phyloP scores from a whole-genome alignment of 2,797 vertebrate species.

The Cirrhinus mrigala region DNA sequence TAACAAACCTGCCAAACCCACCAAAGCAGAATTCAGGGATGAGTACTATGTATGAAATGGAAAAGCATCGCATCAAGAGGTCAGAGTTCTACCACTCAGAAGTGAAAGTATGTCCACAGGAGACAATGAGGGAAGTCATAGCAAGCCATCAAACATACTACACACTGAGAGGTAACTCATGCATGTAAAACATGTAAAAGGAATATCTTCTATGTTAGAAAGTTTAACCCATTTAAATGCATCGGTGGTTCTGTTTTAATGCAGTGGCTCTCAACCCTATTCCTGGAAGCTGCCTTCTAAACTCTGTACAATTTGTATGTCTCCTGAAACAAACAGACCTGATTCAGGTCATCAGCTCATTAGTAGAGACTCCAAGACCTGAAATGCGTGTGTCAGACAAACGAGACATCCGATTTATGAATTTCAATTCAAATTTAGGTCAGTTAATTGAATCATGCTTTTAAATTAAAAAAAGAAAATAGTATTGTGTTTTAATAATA shows the following conservation, averaged over 20 bases:
- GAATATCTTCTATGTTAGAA: background rate
- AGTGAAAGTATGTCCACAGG: conserved; percentile 89
- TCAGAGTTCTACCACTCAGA: conserved; percentile 85
- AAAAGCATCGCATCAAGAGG: conserved; percentile 81
- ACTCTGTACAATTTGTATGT: background rate
- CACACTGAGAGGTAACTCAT: conserved; percentile 82
- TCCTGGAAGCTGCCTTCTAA: background rate
- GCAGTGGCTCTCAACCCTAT: background rate
- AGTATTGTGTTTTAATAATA: too few relatives aligned
- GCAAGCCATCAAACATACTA: conserved; percentile 90
- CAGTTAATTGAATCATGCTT: background rate
- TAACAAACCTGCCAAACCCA: conserved; percentile 72
- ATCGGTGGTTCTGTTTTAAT: background rate
- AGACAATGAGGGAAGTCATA: conserved; percentile 85
- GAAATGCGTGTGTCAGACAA: background rate
- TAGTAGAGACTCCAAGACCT: background rate
- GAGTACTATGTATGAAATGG: conserved; percentile 76
- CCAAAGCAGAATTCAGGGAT: conserved; percentile 69
- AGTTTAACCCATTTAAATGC: background rate
- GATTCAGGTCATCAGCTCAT: background rate
- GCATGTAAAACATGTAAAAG: background rate
- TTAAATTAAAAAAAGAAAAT: too few relatives aligned
- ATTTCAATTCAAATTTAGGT: background rate
- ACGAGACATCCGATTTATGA: background rate
- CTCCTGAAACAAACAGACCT: background rate